Conservation (phyloP, 2,888 invertebrate species). For the Chironomus riparius region DNA sequence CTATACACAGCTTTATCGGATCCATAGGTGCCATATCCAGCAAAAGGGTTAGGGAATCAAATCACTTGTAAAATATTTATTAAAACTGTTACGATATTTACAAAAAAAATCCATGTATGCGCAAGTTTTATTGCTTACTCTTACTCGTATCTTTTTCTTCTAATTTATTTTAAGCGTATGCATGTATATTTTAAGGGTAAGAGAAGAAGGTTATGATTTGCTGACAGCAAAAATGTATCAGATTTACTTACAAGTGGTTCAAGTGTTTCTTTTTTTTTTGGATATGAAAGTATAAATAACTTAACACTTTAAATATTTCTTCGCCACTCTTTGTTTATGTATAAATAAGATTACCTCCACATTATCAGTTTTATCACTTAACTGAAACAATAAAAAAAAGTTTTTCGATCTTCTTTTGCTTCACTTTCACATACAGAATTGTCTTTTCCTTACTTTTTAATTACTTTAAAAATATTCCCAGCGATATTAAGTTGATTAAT, state of each 20-base stretch:
- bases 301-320: neutral
- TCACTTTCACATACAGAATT: neutral
- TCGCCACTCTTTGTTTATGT: neutral
- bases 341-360: neutral
- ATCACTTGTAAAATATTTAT: too few relatives aligned
- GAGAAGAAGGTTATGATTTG: too few relatives aligned
- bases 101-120: too few relatives aligned
- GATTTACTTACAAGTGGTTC: neutral
- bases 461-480: neutral
- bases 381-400: neutral
- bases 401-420: neutral
- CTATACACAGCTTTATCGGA: too few relatives aligned
- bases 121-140: too few relatives aligned
- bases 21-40: too few relatives aligned
- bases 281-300: neutral
- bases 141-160: too few relatives aligned
- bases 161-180: too few relatives aligned
- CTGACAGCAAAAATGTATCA: neutral
- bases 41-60: too few relatives aligned
- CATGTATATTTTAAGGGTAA: too few relatives aligned
- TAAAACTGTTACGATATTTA: too few relatives aligned
- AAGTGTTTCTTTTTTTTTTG: neutral
- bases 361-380: neutral
- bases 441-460: neutral
- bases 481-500: neutral